A percentile compares a stretch with the other conserved stretches of the same genome.
These are phyloP conservation scores for Heterodera schachtii DNA, from an alignment of 1,140 invertebrate genomes.

Conservation along the genomic window DNA sequence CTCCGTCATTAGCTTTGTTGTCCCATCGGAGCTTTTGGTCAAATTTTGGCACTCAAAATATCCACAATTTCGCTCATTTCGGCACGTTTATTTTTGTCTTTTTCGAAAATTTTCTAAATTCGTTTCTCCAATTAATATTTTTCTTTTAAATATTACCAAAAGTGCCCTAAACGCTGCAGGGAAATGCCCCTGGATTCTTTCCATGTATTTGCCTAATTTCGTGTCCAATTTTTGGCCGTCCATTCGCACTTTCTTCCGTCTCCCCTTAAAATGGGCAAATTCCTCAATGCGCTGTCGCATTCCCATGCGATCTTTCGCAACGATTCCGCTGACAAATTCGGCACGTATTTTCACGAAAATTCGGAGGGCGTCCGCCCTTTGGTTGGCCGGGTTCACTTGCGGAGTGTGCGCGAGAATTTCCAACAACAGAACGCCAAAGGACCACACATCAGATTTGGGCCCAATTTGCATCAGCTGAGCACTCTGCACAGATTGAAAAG, in stretches of 20 bases:
- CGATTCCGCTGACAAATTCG: background rate
- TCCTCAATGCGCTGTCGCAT: background rate
- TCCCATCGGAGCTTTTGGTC: too few species aligned
- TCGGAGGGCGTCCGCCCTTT: background rate
- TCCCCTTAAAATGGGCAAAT: background rate
- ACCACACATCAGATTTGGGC: slow-evolving; percentile 9
- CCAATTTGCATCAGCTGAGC: background rate
- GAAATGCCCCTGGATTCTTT: background rate
- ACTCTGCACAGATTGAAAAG: background rate
- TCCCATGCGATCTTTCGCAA: background rate
- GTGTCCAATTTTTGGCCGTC: background rate
- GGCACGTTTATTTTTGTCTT: background rate
- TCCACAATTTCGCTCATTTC: background rate
- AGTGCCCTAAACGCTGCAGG: background rate
- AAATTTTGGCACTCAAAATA: background rate
- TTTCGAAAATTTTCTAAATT: background rate
- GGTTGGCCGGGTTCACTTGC: background rate
- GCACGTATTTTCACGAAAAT: background rate
- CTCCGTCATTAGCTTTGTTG: too few species aligned
- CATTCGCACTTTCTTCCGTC: background rate
- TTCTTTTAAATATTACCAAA: background rate
- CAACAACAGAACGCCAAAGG: slow-evolving; percentile 3
- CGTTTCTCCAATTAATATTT: background rate
- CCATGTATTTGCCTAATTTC: background rate
- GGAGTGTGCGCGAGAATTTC: slow-evolving; percentile 8